A percentile compares a stretch with the other conserved stretches of the same genome.
Evolutionary conservation across 1,140 invertebrate species (phyloP).

Genomic region (Yoshiicerus persimilis): DNA sequence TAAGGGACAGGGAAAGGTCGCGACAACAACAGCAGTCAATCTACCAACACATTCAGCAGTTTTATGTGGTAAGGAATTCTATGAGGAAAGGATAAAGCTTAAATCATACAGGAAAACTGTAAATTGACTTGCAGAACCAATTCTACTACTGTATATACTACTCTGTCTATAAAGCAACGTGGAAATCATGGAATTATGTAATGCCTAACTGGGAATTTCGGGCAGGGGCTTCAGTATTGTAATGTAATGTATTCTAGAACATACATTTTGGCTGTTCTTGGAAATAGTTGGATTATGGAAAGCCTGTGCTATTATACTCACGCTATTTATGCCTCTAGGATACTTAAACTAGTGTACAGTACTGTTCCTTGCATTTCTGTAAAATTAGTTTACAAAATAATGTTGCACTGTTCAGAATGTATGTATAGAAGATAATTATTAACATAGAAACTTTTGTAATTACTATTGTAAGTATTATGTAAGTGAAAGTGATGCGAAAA

Average conservation of each 20-base stretch:
- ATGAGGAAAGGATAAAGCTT: not conserved
- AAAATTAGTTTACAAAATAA: not conserved
- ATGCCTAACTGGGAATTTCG: not conserved
- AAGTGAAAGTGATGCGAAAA: too few relatives aligned
- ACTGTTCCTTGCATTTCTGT: not conserved
- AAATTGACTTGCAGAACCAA: not conserved
- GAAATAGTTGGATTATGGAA: not conserved
- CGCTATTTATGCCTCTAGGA: not conserved
- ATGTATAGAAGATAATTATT: too few relatives aligned
- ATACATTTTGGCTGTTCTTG: not conserved
- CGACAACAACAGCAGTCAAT: conserved; percentile 25
- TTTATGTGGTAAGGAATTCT: not conserved
- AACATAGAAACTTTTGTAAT: too few relatives aligned
- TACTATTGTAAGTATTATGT: too few relatives aligned
- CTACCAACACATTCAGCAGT: not conserved
- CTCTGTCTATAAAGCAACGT: not conserved
- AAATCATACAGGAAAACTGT: not conserved
- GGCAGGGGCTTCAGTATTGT: not conserved
- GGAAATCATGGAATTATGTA: not conserved
- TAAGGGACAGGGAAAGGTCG: conserved; percentile 33
- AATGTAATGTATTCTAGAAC: not conserved
- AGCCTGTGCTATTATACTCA: not conserved
- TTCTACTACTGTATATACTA: not conserved
- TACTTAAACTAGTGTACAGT: not conserved
- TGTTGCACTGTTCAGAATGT: too few relatives aligned